Evolutionary conservation across 2,797 vertebrate species (phyloP).

Genomic region (Perdix hodgsoniae): DNA sequence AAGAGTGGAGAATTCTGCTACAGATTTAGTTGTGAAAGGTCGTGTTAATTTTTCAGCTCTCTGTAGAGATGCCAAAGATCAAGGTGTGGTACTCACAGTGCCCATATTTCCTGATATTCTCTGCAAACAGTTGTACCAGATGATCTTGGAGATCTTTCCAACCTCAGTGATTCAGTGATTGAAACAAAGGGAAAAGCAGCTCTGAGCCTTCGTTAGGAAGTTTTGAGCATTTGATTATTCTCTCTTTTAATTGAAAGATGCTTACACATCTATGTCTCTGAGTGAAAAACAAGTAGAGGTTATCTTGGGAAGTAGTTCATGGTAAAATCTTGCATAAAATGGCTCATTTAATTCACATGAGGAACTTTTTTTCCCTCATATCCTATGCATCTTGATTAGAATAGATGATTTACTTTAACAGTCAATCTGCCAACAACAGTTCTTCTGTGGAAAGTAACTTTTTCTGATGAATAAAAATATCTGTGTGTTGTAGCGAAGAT

Average conservation of each 20-base stretch:
- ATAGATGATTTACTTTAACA: conserved; percentile 54
- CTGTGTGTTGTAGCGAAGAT: conserved; percentile 39
- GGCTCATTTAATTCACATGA: conserved; percentile 30
- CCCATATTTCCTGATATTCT: neutral
- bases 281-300: conserved; percentile 2
- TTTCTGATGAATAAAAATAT: conserved; percentile 48
- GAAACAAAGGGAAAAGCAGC: neutral
- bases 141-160: no score
- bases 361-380: conserved; percentile 13
- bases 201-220: neutral
- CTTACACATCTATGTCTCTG: neutral
- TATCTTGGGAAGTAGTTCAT: conserved; percentile 36
- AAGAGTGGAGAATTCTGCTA: neutral
- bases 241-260: neutral
- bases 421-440: conserved; percentile 58
- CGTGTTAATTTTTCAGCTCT: neutral
- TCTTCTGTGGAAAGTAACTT: conserved; percentile 61
- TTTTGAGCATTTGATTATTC: neutral
- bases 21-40: neutral
- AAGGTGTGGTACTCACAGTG: neutral
- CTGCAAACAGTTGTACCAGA: no score
- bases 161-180: no score
- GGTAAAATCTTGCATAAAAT: conserved; percentile 46
- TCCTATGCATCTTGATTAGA: conserved; percentile 51
- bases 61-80: neutral